Evolutionary conservation across 2,797 vertebrate genomes (phyloP).

Genomic region (Eulemur rubriventer): DNA sequence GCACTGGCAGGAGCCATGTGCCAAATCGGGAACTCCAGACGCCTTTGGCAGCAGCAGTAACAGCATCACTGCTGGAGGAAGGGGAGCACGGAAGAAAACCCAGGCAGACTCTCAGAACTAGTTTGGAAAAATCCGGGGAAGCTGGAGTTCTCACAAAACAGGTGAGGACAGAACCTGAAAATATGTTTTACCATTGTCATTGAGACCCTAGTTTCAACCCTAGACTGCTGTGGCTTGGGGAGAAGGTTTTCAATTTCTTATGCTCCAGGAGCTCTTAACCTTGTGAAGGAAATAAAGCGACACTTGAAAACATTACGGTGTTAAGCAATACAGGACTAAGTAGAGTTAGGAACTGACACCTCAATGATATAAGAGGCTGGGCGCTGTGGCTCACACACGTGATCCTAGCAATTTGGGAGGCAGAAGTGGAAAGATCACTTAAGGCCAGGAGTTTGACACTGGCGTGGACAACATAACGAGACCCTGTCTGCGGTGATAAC

Average conservation of each 20-base stretch:
- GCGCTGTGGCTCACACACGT: accelerated
- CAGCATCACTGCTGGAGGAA: too few relatives aligned
- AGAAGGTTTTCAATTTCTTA: not conserved
- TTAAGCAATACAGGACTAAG: not conserved
- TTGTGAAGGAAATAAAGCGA: not conserved
- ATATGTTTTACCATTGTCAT: not conserved
- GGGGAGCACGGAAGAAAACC: not conserved
- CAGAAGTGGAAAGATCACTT: not conserved
- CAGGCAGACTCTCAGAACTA: not conserved
- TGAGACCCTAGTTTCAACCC: not conserved
- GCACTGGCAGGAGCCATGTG: not conserved
- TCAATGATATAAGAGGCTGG: not conserved
- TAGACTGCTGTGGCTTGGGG: not conserved
- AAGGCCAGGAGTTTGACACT: not conserved
- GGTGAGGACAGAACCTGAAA: not conserved
- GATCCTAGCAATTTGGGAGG: not conserved
- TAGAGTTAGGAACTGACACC: not conserved
- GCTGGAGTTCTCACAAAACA: not conserved
- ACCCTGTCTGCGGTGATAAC: not conserved
- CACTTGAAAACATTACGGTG: not conserved
- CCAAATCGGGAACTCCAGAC: not conserved
- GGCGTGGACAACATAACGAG: not conserved
- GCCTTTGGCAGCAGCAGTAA: not conserved
- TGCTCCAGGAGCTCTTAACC: not conserved
- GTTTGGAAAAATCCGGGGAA: not conserved